Percentiles rank a stretch among this genome's conserved stretches.
Evolutionary conservation across 1,140 invertebrate species (phyloP).

Genomic region (Drosophila gunungcola): DNA sequence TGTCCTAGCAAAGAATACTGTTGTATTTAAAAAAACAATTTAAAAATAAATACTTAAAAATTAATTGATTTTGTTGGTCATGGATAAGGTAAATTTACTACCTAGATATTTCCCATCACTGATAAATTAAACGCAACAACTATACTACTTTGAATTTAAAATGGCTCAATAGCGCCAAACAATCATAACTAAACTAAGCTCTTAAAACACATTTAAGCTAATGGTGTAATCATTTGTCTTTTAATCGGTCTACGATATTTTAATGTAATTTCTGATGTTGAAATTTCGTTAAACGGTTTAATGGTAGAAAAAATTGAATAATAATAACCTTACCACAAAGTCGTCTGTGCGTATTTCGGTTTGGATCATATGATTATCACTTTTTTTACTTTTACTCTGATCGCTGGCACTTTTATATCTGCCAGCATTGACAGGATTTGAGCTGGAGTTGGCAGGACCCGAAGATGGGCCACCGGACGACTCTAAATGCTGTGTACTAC

Average conservation of each 20-base stretch:
- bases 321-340: conserved; percentile 85
- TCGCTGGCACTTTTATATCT: conserved; percentile 48
- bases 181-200: conserved; percentile 8
- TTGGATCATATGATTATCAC: conserved; percentile 84
- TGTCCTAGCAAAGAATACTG: not conserved
- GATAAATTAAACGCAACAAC: conserved; percentile 6
- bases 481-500: conserved; percentile 77
- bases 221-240: conserved; percentile 1
- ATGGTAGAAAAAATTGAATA: conserved; percentile 81
- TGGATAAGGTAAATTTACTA: not conserved
- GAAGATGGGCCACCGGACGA: conserved; percentile 54
- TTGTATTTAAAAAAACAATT: no score
- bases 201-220: conserved; percentile 14
- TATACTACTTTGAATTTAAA: not conserved
- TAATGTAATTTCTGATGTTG: conserved; percentile 50
- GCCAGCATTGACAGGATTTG: conserved; percentile 31
- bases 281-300: conserved; percentile 53
- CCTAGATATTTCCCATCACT: conserved; percentile 12
- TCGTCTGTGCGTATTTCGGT: conserved; percentile 85
- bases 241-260: conserved; percentile 29
- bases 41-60: not conserved
- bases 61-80: not conserved
- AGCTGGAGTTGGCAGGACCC: conserved; percentile 46
- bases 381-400: conserved; percentile 84
- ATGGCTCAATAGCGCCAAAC: not conserved